phyloP scores from a whole-genome alignment of 2,888 invertebrate genomes.

The Sycophila texana region DNA sequence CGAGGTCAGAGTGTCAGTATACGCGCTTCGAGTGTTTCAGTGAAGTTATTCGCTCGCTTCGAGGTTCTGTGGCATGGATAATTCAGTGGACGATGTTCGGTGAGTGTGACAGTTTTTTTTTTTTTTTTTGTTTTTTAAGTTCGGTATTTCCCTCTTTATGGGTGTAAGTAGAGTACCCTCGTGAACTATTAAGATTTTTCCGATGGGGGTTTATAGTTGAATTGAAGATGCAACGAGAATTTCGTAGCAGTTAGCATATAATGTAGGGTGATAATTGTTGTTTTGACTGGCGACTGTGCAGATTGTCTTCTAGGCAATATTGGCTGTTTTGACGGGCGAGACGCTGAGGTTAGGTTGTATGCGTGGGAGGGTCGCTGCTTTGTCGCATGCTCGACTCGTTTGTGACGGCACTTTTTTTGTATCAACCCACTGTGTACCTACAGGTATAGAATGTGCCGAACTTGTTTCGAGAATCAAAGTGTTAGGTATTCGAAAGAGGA shows the following conservation, averaged over 20 bases:
- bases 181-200: too few species aligned
- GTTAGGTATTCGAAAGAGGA: not conserved
- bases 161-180: too few species aligned
- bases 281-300: not conserved
- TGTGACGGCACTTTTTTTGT: too few species aligned
- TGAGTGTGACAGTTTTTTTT: constrained; percentile 60
- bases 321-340: not conserved
- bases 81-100: constrained; percentile 70
- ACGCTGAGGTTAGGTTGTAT: constrained; percentile 9
- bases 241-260: too few species aligned
- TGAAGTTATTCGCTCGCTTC: too few species aligned
- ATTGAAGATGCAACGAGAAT: too few species aligned
- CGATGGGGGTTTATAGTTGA: too few species aligned
- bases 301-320: not conserved
- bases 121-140: not conserved
- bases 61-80: constrained; percentile 59
- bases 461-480: not conserved
- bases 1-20: not conserved
- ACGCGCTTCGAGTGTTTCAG: not conserved
- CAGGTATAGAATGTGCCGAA: not conserved
- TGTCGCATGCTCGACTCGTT: not conserved
- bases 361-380: constrained; percentile 7
- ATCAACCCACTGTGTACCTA: not conserved
- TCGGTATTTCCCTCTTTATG: too few species aligned
- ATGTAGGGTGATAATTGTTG: not conserved